Conservation (phyloP, 1,140 invertebrate genomes). For the Thaumetopoea pityocampa region DNA sequence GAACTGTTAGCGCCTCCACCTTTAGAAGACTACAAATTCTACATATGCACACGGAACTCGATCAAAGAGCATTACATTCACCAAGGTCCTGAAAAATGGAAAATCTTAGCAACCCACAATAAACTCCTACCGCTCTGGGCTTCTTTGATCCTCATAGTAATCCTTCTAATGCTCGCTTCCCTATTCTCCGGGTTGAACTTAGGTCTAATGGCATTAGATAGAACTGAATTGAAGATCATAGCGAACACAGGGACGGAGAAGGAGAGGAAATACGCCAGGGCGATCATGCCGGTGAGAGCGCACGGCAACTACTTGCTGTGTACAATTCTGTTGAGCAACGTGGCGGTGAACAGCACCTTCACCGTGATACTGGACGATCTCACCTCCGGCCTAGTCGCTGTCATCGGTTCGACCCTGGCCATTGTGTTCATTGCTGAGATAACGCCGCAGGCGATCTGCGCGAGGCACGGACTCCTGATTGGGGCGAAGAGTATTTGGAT, state of each 20-base stretch:
- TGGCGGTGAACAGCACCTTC: slow-evolving; percentile 98
- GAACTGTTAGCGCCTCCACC: slow-evolving; percentile 77
- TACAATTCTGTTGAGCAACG: slow-evolving; percentile 96
- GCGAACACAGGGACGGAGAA: slow-evolving; percentile 88
- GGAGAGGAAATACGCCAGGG: slow-evolving; percentile 88
- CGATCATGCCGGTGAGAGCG: slow-evolving; percentile 91
- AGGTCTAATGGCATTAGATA: slow-evolving; percentile 96
- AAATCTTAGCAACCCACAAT: slow-evolving; percentile 81
- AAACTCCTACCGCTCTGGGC: slow-evolving; percentile 86
- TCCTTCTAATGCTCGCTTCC: slow-evolving; percentile 91
- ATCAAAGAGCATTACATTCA: slow-evolving; percentile 78
- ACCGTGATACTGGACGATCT: slow-evolving; percentile 97
- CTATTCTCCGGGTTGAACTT: slow-evolving; percentile 97
- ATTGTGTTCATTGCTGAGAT: slow-evolving; percentile 99
- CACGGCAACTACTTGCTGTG: slow-evolving; percentile 98
- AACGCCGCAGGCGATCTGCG: slow-evolving; percentile 94
- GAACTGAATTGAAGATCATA: slow-evolving; percentile 95
- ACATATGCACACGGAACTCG: slow-evolving; percentile 80
- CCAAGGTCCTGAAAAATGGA: slow-evolving; percentile 83
- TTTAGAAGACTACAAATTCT: slow-evolving; percentile 75
- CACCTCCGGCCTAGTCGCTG: slow-evolving; percentile 92
- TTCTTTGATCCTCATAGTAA: slow-evolving; percentile 84
- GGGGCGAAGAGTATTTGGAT: slow-evolving; percentile 96
- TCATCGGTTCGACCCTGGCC: slow-evolving; percentile 91
- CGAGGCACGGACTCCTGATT: slow-evolving; percentile 94